These are phyloP conservation scores for Donacobius atricapilla DNA, from an alignment of 2,113 vertebrate genomes.

Conservation along the genomic window DNA sequence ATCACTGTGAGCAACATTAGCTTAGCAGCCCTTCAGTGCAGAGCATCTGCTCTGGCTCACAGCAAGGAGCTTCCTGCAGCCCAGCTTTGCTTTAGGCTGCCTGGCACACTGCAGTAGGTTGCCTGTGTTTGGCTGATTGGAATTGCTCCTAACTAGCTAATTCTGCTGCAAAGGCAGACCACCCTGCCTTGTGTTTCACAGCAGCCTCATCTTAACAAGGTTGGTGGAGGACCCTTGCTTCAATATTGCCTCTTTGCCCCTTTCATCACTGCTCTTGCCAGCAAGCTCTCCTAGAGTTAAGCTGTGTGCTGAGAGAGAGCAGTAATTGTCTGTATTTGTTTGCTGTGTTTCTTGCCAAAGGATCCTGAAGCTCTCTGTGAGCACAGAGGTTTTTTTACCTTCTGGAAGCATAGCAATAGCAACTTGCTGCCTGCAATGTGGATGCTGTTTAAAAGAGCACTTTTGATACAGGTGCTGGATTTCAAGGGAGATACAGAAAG, in stretches of 20 bases:
- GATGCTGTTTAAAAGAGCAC: background rate
- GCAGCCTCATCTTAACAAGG: background rate
- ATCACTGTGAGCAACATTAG: background rate
- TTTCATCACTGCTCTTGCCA: background rate
- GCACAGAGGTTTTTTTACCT: background rate
- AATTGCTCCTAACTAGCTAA: conserved; percentile 10
- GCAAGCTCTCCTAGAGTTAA: background rate
- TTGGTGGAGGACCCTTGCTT: background rate
- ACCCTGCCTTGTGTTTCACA: background rate
- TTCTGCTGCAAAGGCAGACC: background rate
- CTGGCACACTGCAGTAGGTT: background rate
- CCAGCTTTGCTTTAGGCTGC: background rate
- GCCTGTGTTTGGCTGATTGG: background rate
- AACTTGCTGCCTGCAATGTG: background rate
- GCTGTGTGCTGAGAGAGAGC: background rate
- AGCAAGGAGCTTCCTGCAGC: background rate
- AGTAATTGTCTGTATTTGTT: background rate
- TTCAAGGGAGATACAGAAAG: background rate
- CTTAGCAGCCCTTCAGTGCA: background rate
- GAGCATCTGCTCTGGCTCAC: background rate
- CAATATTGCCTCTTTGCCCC: background rate
- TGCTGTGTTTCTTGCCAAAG: background rate
- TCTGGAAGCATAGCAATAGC: background rate
- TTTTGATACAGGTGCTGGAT: background rate
- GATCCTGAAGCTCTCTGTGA: background rate